Evolutionary conservation across 2,888 invertebrate species (phyloP), one percentile per base, ranked within the genome.

Genomic region (Antitype chi): DNA sequence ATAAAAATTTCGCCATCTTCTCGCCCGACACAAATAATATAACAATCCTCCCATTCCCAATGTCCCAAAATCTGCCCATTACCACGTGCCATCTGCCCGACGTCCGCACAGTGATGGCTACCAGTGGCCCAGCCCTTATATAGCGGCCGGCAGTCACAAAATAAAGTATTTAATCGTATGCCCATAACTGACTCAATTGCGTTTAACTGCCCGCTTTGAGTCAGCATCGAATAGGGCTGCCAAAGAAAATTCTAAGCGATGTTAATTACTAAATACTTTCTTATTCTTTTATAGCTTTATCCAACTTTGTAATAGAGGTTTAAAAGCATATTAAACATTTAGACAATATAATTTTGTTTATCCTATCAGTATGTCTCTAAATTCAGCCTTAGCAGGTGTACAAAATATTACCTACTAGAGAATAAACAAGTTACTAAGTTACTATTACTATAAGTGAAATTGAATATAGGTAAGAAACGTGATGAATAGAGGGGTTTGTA

Each of bases 151-250:
- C 70, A 63, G 52, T 67, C 71, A 75, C 69, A 49, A 79, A 77
- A 84, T 81, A 84, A 89, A 84, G 74, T 85, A 85, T 85, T 87
- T 88, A 88, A 87, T 85, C 70, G 81, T 89, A 78, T 82, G 80
- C 81, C 85, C 80, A 87, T 89, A 86, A 88, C 85, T 70, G 84
- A 83, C 47, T 87, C 80, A 89, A 88, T 88, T 88, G 88, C 64
- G 71, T 86, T 87, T 85, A 87, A 88, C 85, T 86, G 81, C 83
- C 60, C 49, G 69, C 75, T 60, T 25, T 70, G 81, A 68, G 62
- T 72, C 71, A 75, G 73, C 67, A 1, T 9, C 17, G 0, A 8
- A 1, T 23, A 88, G 87, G 89, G 87, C 23, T 84, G 84, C 0
- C 74, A 38, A 15, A 13, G 7, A 32, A 4, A 8, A 32, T n/a